Evolutionary conservation across 2,888 invertebrate genomes (phyloP), one percentile per base, ranked within the genome.

Genomic region (Aspidapion aeneum): DNA sequence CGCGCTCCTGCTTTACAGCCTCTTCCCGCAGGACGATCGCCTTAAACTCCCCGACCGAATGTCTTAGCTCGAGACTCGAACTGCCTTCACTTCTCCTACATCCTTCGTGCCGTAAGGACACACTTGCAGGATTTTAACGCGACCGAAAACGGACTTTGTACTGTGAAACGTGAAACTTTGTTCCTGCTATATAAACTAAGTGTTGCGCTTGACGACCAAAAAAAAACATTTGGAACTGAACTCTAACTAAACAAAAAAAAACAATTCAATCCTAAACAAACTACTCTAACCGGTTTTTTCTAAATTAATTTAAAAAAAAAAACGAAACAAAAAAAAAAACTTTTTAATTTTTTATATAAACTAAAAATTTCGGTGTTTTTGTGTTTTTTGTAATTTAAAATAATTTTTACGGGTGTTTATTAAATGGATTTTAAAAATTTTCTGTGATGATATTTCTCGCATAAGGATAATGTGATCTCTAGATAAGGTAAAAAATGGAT

Each of bases 81-180:
- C 73, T 78, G 77, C 77, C 78, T 76, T 79, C 79, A 80, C 78
- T 80, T 77, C 78, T 78, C 76, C 77, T 77, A 75, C 73, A 77
- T 77, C 78, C 78, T 78, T 76, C 78, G 79, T 75, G 69, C 76
- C 72, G 79, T 76, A 74, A 79, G 78, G 79, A 78, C 77, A 73
- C 74, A 74, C 51, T 54, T 60, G 62, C 59, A 21, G 56, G 54
- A 48, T 52, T 60, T 60, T 54, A 63, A 62, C 63, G 63, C 63
- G 60, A 59, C 62, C 35, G 58, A 21, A 64, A 58, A 48, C 57
- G 58, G 52, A 17, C 18, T 49, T 57, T 61, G 60, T 60, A 61
- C 62, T 61, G 51, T 58, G 21, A 58, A 60, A 58, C 48, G 57
- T 21, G 60, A 19, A n/a, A 22, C 21, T 58, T 61, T 56, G 19